Percentiles rank a stretch among this genome's conserved stretches.
Evolutionary conservation across 2,797 vertebrate species (phyloP).

Genomic region (Steatocranus sp.): DNA sequence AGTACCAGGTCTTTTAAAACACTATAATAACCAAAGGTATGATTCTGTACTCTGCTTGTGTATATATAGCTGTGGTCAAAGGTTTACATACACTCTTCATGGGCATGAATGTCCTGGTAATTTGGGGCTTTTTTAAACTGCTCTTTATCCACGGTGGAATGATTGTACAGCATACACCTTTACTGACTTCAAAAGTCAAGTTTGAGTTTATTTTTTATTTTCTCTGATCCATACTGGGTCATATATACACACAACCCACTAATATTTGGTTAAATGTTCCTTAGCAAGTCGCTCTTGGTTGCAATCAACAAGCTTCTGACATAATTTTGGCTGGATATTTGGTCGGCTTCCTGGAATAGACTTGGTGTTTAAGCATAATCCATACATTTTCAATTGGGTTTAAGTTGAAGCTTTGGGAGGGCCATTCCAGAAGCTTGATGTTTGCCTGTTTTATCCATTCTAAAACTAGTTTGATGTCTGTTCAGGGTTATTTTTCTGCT

Average conservation of each 20-base stretch:
- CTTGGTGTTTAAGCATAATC: background rate
- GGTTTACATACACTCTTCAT: background rate
- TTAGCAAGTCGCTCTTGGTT: background rate
- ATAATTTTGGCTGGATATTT: background rate
- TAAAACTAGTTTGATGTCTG: background rate
- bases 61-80: background rate
- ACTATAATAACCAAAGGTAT: background rate
- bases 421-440: background rate
- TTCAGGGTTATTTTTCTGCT: background rate
- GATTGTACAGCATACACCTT: background rate
- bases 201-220: background rate
- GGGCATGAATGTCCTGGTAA: background rate
- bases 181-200: background rate
- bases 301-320: background rate
- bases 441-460: rapidly evolving
- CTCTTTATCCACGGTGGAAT: background rate
- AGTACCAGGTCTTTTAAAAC: background rate
- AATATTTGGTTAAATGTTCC: background rate
- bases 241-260: background rate
- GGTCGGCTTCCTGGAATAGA: background rate
- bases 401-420: background rate
- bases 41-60: background rate
- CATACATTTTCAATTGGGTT: background rate
- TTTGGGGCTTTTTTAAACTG: background rate
- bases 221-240: background rate